phyloP scores from a whole-genome alignment of 2,113 vertebrate species.

The Syngnathus typhle region DNA sequence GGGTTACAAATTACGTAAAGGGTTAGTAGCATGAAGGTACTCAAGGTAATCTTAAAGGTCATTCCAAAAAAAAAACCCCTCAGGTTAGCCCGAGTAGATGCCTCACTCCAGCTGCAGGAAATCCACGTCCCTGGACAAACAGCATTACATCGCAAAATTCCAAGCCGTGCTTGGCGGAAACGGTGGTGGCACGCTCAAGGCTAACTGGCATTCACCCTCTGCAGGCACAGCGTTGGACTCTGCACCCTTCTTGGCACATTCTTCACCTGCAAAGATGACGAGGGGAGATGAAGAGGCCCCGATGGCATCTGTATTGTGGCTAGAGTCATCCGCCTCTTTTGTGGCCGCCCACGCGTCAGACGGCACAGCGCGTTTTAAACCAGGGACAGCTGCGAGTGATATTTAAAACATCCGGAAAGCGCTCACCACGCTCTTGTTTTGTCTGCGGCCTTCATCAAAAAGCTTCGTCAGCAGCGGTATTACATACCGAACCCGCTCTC shows the following conservation, averaged over 20 bases:
- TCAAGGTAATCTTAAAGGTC: slow-evolving; percentile 25
- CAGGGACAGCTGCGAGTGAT: slow-evolving; percentile 60
- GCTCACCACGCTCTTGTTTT: slow-evolving; percentile 57
- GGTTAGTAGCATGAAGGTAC: not conserved
- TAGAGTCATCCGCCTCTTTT: slow-evolving; percentile 66
- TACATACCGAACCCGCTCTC: not conserved
- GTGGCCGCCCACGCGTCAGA: slow-evolving; percentile 61
- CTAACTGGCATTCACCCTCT: slow-evolving; percentile 11
- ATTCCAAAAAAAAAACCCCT: not conserved
- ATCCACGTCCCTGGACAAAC: not conserved
- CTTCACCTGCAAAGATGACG: slow-evolving; percentile 44
- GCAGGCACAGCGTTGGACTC: slow-evolving; percentile 27
- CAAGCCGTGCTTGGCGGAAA: not conserved
- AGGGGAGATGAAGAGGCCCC: slow-evolving; percentile 48
- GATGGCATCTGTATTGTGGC: slow-evolving; percentile 74
- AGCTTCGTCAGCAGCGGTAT: not conserved
- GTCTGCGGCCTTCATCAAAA: slow-evolving; percentile 52
- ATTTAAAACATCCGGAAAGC: slow-evolving; percentile 47
- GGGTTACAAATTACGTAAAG: not conserved
- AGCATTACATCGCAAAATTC: not conserved
- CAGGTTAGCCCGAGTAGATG: not conserved
- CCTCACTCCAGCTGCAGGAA: too few species aligned
- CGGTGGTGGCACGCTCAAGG: too few species aligned
- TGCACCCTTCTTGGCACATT: not conserved
- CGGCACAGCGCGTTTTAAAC: slow-evolving; percentile 39